Evolutionary conservation across 2,113 vertebrate genomes (phyloP), one percentile per base, ranked within the genome.

Genomic region (Eleginops maclovinus): DNA sequence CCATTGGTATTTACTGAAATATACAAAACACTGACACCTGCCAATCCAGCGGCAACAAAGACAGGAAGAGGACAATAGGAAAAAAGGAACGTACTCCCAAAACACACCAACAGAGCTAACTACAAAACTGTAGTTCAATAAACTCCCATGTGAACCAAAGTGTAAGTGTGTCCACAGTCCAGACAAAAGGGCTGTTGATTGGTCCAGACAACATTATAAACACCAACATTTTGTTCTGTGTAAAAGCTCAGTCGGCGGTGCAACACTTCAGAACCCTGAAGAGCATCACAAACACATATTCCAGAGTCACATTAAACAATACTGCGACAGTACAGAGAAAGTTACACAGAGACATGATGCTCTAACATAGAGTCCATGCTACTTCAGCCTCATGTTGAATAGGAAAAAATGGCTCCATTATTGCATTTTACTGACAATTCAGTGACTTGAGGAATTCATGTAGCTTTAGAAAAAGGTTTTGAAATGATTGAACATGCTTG

Each of bases 1-100:
- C 79, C 79, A 90, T 90, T 83, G 75, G 86, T 91, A 93, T 89
- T 86, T 91, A 92, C 91, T 94, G 90, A 95, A 95, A 94, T 94
- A 93, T 94, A 95, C 93, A 96, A 94, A 95, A 94, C 93, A 94
- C 90, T 88, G 89, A 94, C 92, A 94, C 87, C 92, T 94, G 95
- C 94, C 95, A 96, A 94, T 94, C 94, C 95, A 96, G 94, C 87
- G 93, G 95, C 94, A 95, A 94, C 93, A 92, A 75, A 90, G 88
- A 93, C 80, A 79, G 87, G 81, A 83, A 73, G 70, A 67, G 65
- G 79, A 88, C 78, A 86, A 81, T 55, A 83, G 75, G 86, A 87
- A 44, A 82, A 92, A 65, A 74, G 82, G 87, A 89, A 83, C 56
- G 64, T 71, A 75, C 89, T 93, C 90, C 91, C 91, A 88, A 84